Evolutionary conservation across 2,888 invertebrate genomes (phyloP), one percentile per base, ranked within the genome.

Genomic region (Andrena praecox): DNA sequence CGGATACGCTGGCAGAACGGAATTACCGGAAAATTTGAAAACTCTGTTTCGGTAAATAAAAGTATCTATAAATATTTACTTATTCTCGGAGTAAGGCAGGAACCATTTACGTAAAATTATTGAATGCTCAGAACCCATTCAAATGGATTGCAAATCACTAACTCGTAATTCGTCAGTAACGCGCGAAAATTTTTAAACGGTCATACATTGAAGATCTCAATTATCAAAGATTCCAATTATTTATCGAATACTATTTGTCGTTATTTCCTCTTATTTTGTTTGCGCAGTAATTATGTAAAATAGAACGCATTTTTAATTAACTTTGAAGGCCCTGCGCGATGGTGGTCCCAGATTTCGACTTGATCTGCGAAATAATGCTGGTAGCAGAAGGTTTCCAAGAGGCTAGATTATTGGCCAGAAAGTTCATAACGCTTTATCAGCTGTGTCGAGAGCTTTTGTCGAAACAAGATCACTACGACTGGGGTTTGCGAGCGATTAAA

Each of bases 351-450:
- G 99, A 99, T 94, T 98, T 98, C 94, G 99, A 98, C 90, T 94
- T 99, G 91, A 99, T 99, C 93, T 98, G 98, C 94, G 99, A 99
- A 95, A 99, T 99, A 93, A 99, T 99, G 98, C 96, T 99, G 95
- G 98, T 98, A 16, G 98, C 98, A 5, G 99, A 99, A 94, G 99
- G 98, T 56, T 98, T 99, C 94, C 97, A 98, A 92, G 99, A 98
- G 82, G 99, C 99, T 6, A 96, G 98, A 87, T 94, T 98, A 33
- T 94, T 99, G 80, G 98, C 99, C 29, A 96, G 98, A 85, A 99
- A 99, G 94, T 99, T 99, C 94, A 98, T 99, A 92, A 98, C 99
- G 0, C 95, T 99, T 12, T 98, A 99, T 94, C 98, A 97, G 3
- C 94, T 99, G 85, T 99, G 99, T 93, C 96, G 96, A 87, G 99